A percentile compares a stretch with the other conserved stretches of the same genome.
Evolutionary conservation across 2,113 vertebrate genomes (phyloP).

Genomic region (Ginglymostoma cirratum): DNA sequence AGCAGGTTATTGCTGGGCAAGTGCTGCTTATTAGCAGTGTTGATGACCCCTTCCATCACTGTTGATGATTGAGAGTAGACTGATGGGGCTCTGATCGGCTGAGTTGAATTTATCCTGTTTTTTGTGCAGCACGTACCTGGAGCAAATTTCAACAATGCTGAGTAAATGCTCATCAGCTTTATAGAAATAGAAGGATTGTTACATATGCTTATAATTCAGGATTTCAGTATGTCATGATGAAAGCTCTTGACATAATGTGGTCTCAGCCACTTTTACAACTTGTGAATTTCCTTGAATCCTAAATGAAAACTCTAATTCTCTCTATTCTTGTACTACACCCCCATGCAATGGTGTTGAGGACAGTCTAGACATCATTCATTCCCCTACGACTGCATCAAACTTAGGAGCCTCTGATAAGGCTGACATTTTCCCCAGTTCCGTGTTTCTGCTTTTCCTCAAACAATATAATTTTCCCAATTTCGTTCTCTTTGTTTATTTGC

Average conservation of each 20-base stretch:
- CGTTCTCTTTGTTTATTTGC: neutral
- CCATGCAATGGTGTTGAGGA: neutral
- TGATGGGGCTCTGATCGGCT: too few species aligned
- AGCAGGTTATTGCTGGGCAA: too few species aligned
- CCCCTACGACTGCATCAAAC: neutral
- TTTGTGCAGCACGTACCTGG: too few species aligned
- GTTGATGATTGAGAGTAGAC: too few species aligned
- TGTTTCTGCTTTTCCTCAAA: neutral
- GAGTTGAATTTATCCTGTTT: too few species aligned
- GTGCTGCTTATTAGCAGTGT: too few species aligned
- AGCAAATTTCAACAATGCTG: too few species aligned
- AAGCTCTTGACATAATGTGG: neutral
- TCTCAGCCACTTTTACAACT: neutral
- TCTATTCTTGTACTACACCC: neutral
- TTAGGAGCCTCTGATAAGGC: neutral
- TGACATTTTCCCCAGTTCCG: neutral
- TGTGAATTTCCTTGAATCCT: neutral
- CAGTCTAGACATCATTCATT: neutral
- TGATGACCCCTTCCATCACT: too few species aligned
- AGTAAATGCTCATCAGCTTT: too few species aligned
- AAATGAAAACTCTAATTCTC: constrained; percentile 9
- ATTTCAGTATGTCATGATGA: neutral
- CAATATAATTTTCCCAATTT: neutral
- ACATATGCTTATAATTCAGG: neutral
- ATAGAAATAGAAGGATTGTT: neutral